These are phyloP conservation scores for Leptopilina drosophilae DNA, from an alignment of 2,888 invertebrate genomes.

Conservation along the genomic window DNA sequence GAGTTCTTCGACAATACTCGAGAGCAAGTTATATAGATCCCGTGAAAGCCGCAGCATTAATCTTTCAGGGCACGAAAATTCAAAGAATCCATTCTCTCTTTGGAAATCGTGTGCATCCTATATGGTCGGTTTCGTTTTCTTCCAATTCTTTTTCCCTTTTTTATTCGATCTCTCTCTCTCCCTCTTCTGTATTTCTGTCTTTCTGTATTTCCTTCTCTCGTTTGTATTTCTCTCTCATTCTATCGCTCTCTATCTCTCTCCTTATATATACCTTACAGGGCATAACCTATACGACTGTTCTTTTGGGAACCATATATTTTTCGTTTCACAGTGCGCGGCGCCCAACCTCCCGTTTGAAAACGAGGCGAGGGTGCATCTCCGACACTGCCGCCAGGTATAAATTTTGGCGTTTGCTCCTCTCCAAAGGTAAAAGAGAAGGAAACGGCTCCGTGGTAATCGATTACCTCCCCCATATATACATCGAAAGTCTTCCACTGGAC, in stretches of 20 bases:
- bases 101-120: constrained; percentile 50
- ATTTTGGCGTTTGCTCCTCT: constrained; percentile 70
- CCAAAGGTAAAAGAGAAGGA: constrained; percentile 52
- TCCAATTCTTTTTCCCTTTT: constrained; percentile 51
- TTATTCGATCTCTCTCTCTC: constrained; percentile 45
- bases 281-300: constrained; percentile 59
- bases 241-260: constrained; percentile 42
- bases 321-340: constrained; percentile 72
- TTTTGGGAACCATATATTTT: constrained; percentile 72
- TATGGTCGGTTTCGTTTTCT: constrained; percentile 48
- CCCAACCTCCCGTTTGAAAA: constrained; percentile 65
- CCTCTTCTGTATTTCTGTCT: not conserved
- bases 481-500: constrained; percentile 70
- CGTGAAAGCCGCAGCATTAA: constrained; percentile 59
- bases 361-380: constrained; percentile 69
- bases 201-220: constrained; percentile 34
- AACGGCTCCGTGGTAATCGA: constrained; percentile 71
- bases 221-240: constrained; percentile 37
- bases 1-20: constrained; percentile 38
- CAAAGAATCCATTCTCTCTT: constrained; percentile 63
- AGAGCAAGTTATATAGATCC: constrained; percentile 57
- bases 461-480: constrained; percentile 68
- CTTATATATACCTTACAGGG: constrained; percentile 33
- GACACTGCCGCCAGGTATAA: constrained; percentile 73
- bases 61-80: constrained; percentile 64